A percentile compares a stretch with the other conserved stretches of the same genome.
Conservation (phyloP, 2,888 invertebrate species). For the Rotaria socialis region DNA sequence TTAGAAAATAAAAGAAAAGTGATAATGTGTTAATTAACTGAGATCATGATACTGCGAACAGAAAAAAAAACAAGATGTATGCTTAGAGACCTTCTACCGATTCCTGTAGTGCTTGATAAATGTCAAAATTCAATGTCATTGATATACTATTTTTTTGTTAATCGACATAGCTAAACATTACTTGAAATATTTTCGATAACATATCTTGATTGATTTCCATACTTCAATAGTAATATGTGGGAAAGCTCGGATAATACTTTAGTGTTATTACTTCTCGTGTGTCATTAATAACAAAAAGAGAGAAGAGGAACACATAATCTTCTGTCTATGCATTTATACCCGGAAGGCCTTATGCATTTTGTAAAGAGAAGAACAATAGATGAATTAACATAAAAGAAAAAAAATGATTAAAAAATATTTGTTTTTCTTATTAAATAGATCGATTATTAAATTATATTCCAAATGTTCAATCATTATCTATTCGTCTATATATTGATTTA, state of each 20-base stretch:
- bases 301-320: neutral
- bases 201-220: conserved; percentile 1
- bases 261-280: neutral
- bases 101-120: neutral
- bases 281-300: neutral
- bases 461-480: neutral
- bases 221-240: neutral
- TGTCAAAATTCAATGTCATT: conserved; percentile 18
- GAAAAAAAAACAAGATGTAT: neutral
- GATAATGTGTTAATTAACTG: conserved; percentile 12
- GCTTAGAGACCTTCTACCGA: neutral
- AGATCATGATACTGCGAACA: neutral
- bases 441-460: conserved; percentile 8
- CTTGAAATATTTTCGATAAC: neutral
- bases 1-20: neutral
- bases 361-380: neutral
- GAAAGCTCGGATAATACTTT: neutral
- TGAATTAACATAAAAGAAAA: neutral
- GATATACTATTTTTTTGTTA: neutral
- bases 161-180: neutral
- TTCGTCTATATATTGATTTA: neutral
- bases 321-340: neutral
- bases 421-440: neutral
- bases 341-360: neutral
- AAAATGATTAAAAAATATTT: neutral